A percentile compares a stretch with the other conserved stretches of the same genome.
Evolutionary conservation across 1,140 invertebrate genomes (phyloP).

Genomic region (Drusus annulatus): DNA sequence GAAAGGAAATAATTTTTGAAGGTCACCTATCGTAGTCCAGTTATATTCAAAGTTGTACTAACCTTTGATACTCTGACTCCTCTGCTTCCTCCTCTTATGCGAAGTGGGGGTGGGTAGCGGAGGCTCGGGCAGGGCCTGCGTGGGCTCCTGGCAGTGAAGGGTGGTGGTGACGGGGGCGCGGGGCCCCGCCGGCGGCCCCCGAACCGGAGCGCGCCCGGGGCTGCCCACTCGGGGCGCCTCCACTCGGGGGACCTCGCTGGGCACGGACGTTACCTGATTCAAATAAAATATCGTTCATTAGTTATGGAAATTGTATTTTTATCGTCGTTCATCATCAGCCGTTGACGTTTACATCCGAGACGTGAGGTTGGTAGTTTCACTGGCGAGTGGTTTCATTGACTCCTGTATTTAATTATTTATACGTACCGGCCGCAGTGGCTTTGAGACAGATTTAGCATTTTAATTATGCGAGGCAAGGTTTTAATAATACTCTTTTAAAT

Average conservation of each 20-base stretch:
- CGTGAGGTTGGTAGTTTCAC: too few relatives aligned
- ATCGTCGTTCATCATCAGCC: too few relatives aligned
- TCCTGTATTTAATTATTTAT: too few relatives aligned
- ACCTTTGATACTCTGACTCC: slow-evolving; percentile 53
- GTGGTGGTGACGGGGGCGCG: slow-evolving; percentile 46
- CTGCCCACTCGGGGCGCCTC: slow-evolving; percentile 44
- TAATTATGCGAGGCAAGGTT: too few relatives aligned
- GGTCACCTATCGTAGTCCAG: too few relatives aligned
- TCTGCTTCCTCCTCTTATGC: slow-evolving; percentile 49
- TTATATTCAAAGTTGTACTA: background rate
- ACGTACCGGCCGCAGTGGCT: too few relatives aligned
- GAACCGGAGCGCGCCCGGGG: slow-evolving; percentile 47
- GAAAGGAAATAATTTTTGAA: too few relatives aligned
- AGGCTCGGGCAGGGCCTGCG: background rate
- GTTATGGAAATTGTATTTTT: too few relatives aligned
- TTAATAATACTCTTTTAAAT: too few relatives aligned
- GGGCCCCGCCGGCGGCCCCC: background rate
- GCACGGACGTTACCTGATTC: slow-evolving; percentile 63
- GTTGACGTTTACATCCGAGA: too few relatives aligned
- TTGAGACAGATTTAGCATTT: too few relatives aligned
- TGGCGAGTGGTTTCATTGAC: too few relatives aligned
- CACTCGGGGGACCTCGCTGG: slow-evolving; percentile 68
- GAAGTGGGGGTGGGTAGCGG: background rate
- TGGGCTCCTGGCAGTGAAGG: slow-evolving; percentile 47
- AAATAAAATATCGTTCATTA: background rate